phyloP scores from a whole-genome alignment of 2,888 invertebrate genomes.

The Drosophila stalkeri region DNA sequence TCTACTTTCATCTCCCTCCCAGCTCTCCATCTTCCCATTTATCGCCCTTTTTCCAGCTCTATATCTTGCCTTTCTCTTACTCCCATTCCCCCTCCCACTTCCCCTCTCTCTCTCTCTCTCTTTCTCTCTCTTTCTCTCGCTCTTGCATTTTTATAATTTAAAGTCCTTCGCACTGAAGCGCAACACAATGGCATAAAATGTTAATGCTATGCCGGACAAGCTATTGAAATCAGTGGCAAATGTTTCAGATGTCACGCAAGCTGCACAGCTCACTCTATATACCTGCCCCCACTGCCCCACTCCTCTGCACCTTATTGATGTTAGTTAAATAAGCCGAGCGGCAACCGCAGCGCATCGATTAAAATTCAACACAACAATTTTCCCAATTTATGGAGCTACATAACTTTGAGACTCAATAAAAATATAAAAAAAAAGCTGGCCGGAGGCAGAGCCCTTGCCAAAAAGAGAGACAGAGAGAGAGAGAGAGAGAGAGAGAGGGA shows the following conservation, averaged over 20 bases:
- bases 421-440: slow-evolving; percentile 2
- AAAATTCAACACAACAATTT: slow-evolving; percentile 74
- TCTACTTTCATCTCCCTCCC: too few species aligned
- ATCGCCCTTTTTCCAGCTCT: too few species aligned
- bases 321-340: slow-evolving; percentile 38
- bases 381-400: slow-evolving; percentile 72
- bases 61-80: too few species aligned
- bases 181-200: slow-evolving; percentile 24
- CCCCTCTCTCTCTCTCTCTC: background rate
- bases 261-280: background rate
- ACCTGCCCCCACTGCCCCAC: background rate
- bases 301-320: background rate
- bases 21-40: too few species aligned
- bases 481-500: background rate
- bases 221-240: slow-evolving; percentile 33
- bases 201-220: slow-evolving; percentile 4
- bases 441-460: too few species aligned
- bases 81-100: too few species aligned
- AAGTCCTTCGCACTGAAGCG: slow-evolving; percentile 28
- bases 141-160: slow-evolving; percentile 9
- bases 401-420: slow-evolving; percentile 72
- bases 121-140: background rate
- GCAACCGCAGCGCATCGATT: slow-evolving; percentile 62
- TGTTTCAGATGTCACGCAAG: slow-evolving; percentile 17
- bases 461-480: too few species aligned